phyloP scores from a whole-genome alignment of 2,797 vertebrate genomes.

The Phrynocephalus forsythii region DNA sequence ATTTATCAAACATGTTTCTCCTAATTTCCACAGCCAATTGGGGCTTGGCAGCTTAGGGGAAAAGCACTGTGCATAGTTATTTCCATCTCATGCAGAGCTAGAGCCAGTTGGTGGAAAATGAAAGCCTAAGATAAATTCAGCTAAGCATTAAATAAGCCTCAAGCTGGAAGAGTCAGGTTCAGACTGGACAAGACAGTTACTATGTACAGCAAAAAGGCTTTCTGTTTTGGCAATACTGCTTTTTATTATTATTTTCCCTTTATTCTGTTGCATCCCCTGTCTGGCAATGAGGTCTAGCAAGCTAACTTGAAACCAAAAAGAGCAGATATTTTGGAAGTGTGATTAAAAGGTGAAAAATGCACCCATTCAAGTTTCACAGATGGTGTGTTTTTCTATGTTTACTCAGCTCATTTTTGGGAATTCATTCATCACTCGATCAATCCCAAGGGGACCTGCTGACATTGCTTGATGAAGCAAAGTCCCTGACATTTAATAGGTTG shows the following conservation, averaged over 20 bases:
- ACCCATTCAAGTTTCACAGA: neutral
- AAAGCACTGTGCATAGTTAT: neutral
- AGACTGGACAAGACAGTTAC: conserved; percentile 2
- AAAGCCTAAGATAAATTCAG: conserved; percentile 20
- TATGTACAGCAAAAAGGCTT: neutral
- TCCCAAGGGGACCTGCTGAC: neutral
- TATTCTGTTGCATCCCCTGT: neutral
- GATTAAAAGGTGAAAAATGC: neutral
- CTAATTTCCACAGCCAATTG: conserved; percentile 23
- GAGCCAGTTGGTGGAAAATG: conserved; percentile 36
- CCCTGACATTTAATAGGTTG: conserved; percentile 2
- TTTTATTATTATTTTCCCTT: neutral
- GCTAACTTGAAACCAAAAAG: neutral
- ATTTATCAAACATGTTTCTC: neutral
- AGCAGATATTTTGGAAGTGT: neutral
- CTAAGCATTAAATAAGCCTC: neutral
- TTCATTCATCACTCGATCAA: neutral
- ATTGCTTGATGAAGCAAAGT: neutral
- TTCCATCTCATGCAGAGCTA: conserved; percentile 11
- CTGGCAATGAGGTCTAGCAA: neutral
- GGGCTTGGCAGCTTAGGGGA: neutral
- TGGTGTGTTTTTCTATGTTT: neutral
- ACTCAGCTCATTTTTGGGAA: neutral
- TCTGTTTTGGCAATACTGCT: neutral
- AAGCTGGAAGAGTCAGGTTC: neutral